Evolutionary conservation across 1,140 invertebrate species (phyloP), one percentile per base, ranked within the genome.

Genomic region (Bombus sibiricus): DNA sequence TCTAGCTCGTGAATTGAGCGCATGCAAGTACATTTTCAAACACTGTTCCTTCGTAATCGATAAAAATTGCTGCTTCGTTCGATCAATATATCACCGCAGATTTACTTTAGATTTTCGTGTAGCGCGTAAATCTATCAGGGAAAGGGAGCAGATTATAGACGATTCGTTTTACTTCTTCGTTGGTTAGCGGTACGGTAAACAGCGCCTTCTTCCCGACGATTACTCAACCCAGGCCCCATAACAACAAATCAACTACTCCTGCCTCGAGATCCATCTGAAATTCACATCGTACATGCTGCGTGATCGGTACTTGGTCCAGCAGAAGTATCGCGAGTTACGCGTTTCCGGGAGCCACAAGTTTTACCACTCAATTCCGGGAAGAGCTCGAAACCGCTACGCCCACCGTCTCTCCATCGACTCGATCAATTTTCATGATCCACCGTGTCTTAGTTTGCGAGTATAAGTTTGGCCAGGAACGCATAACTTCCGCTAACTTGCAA

Each of bases 401-500:
- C 9, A 12, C 10, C n/a, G 15, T 22, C 8, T 3, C 8, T 39
- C 39, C 37, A 62, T 37, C 15, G 5, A 22, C 43, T 10, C 22
- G 64, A 84, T 84, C 76, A 68, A 81, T 88, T 69, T 86, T 66
- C 83, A 53, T 39, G 87, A 77, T 80, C 32, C 39, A 4, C 59
- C 34, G 80, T 34, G 72, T 47, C 66, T 32, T 39, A 37, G 66
- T 22, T 34, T 32, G 43, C 77, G 43, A 34, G 68, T 78, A 41
- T 80, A 86, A 83, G 72, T 89, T 74, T 5, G 28, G 2, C 37
- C 41, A 64, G n/a, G 53, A 69, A 79, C 64, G 81, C 81, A 64
- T 88, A 89, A 89, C 79, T 88, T 88, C 69, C 83, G 74, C 25
- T 62, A 69, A 84, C 84, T 73, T 69, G 80, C 37, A 18, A 43